phyloP scores from a whole-genome alignment of 2,113 vertebrate genomes.

The Psilopsiagon aurifrons region DNA sequence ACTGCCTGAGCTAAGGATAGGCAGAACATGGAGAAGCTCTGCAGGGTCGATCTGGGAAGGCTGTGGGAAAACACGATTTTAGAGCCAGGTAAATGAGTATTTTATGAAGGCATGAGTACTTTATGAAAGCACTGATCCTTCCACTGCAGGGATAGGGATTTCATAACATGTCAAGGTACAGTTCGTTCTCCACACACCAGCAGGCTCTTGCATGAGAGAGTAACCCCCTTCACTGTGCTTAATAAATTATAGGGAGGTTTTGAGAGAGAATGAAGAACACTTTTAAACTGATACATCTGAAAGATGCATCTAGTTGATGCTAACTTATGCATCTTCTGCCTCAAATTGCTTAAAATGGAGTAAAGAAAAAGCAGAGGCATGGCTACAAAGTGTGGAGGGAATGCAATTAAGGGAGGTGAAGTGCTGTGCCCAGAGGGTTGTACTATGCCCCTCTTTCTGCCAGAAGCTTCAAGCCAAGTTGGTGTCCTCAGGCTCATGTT shows the following conservation, averaged over 20 bases:
- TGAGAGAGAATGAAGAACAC: background rate
- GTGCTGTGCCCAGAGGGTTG: background rate
- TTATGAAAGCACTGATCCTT: background rate
- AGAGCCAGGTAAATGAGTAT: background rate
- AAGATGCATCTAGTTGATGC: background rate
- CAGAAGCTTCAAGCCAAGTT: background rate
- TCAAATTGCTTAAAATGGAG: background rate
- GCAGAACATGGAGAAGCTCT: rapidly evolving
- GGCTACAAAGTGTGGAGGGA: background rate
- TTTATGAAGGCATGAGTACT: background rate
- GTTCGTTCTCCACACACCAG: background rate
- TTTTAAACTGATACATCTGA: background rate
- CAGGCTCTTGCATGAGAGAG: background rate
- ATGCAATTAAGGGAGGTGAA: background rate
- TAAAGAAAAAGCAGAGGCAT: background rate
- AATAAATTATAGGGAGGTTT: background rate
- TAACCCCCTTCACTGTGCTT: background rate
- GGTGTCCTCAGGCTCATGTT: background rate
- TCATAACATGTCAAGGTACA: background rate
- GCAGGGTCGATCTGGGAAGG: background rate
- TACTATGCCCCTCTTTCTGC: background rate
- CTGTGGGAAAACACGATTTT: background rate
- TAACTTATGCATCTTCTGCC: background rate
- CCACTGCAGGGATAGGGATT: background rate
- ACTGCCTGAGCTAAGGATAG: background rate